These are phyloP conservation scores for Drosophila takahashii DNA, from an alignment of 1,140 invertebrate species.

Conservation along the genomic window DNA sequence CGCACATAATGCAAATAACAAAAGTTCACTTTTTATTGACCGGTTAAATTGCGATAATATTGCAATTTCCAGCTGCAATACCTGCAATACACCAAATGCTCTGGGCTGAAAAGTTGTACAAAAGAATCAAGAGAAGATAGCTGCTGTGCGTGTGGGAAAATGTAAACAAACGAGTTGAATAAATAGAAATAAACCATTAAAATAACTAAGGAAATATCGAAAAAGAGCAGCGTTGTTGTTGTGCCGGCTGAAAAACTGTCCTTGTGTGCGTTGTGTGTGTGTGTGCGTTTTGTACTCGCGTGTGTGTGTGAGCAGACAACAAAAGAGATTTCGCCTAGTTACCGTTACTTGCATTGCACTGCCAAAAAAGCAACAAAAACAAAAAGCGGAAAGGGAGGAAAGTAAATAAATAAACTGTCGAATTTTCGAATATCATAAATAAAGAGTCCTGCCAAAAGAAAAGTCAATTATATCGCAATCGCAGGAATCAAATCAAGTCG, in stretches of 20 bases:
- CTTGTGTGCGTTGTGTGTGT: slow-evolving; percentile 12
- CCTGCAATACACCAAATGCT: not conserved
- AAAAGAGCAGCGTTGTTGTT: slow-evolving; percentile 44
- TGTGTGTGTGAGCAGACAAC: slow-evolving; percentile 64
- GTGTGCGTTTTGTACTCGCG: slow-evolving; percentile 6
- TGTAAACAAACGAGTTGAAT: slow-evolving; percentile 33
- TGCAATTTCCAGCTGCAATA: slow-evolving; percentile 20
- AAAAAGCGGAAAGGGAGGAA: slow-evolving; percentile 30
- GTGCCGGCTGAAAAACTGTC: slow-evolving; percentile 55
- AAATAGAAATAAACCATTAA: slow-evolving; percentile 1
- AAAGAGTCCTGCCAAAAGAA: slow-evolving; percentile 18
- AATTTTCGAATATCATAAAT: slow-evolving; percentile 62
- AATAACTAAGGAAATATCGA: slow-evolving; percentile 20
- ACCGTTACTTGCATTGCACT: slow-evolving; percentile 70
- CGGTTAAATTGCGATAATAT: not conserved
- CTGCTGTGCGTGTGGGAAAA: slow-evolving; percentile 21
- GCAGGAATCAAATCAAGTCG: slow-evolving; percentile 3
- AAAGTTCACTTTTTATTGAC: slow-evolving; percentile 10
- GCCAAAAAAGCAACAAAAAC: slow-evolving; percentile 64
- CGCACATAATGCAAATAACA: not conserved
- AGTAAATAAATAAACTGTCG: slow-evolving; percentile 21
- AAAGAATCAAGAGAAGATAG: slow-evolving; percentile 9
- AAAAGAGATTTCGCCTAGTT: slow-evolving; percentile 69
- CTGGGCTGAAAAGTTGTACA: not conserved
- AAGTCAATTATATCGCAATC: slow-evolving; percentile 32